Evolutionary conservation across 2,113 vertebrate species (phyloP).

Genomic region (Daboia siamensis): DNA sequence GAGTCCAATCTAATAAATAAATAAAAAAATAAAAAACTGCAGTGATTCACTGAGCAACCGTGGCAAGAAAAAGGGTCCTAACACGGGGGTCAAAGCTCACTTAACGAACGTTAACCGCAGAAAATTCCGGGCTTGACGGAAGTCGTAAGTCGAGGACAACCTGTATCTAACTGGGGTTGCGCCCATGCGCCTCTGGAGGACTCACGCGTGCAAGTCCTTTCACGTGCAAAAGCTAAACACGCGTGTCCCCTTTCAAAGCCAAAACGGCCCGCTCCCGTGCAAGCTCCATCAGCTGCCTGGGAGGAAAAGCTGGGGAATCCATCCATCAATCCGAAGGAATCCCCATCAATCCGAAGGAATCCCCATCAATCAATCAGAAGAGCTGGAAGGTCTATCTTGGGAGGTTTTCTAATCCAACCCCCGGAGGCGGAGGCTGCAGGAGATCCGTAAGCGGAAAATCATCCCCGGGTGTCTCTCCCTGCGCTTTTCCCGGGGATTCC

Average conservation of each 20-base stretch:
- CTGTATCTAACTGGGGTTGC: too few relatives aligned
- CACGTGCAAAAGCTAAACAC: background rate
- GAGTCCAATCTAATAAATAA: too few relatives aligned
- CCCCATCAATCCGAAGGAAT: too few relatives aligned
- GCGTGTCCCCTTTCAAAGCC: background rate
- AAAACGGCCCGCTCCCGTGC: background rate
- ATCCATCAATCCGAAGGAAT: too few relatives aligned
- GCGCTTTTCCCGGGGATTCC: background rate
- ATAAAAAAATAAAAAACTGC: too few relatives aligned
- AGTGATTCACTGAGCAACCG: too few relatives aligned
- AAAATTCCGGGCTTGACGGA: too few relatives aligned
- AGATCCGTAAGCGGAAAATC: background rate
- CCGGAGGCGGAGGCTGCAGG: background rate
- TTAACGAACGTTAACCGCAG: too few relatives aligned
- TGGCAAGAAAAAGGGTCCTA: too few relatives aligned
- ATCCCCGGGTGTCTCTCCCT: background rate
- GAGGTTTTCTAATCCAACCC: background rate
- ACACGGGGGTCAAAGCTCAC: too few relatives aligned
- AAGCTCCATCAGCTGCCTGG: background rate
- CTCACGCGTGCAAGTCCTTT: background rate
- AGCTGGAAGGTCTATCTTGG: background rate
- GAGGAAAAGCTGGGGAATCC: background rate
- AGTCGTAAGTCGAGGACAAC: too few relatives aligned
- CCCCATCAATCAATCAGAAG: background rate
- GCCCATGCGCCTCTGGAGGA: background rate